These are phyloP conservation scores for Crotophaga sulcirostris DNA, from an alignment of 2,113 vertebrate genomes.

Conservation along the genomic window DNA sequence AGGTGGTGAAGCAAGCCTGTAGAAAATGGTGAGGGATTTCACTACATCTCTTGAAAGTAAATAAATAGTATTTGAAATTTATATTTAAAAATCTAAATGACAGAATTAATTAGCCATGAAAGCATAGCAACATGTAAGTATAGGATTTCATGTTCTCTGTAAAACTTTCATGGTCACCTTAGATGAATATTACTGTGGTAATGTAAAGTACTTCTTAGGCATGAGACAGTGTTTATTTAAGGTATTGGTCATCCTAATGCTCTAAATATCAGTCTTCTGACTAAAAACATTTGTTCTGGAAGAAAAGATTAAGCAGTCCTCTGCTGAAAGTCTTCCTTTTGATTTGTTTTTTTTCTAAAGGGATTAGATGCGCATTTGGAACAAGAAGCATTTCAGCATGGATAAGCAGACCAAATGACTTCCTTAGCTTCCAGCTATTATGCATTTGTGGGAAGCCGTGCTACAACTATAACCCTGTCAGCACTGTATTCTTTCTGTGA, in stretches of 20 bases:
- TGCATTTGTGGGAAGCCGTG: neutral
- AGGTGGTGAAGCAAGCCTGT: constrained; percentile 27
- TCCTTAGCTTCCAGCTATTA: neutral
- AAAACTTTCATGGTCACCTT: neutral
- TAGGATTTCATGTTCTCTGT: neutral
- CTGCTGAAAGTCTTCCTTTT: neutral
- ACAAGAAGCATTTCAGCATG: neutral
- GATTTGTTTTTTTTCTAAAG: neutral
- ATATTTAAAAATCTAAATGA: neutral
- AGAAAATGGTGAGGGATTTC: neutral
- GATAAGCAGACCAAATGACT: neutral
- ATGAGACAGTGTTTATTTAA: neutral
- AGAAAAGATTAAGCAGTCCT: neutral
- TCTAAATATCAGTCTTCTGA: neutral
- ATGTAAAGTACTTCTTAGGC: neutral
- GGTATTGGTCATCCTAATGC: neutral
- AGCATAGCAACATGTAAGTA: neutral
- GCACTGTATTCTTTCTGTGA: neutral
- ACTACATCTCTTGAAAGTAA: constrained; percentile 4
- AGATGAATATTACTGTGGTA: neutral
- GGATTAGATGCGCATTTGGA: neutral
- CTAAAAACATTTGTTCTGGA: neutral
- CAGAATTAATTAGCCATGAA: neutral
- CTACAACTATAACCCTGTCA: neutral
- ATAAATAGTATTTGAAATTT: constrained; percentile 14